Base-by-base conservation (phyloP, 2,888 invertebrate genomes). In the Ernsta delagoae region DNA sequence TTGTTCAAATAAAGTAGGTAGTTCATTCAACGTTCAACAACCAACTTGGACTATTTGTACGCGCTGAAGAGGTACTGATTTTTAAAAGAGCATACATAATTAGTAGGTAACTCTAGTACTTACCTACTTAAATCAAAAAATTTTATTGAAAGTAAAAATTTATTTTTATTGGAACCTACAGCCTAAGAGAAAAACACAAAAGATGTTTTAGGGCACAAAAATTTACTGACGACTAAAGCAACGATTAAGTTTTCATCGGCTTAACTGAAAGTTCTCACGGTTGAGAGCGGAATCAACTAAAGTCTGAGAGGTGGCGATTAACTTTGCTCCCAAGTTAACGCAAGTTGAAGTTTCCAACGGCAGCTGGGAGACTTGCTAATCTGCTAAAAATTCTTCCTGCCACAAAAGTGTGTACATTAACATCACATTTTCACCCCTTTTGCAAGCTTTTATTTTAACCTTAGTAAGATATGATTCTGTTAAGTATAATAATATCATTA, bases 251-350 rank as follows among this genome's bases (percentile, higher is more conserved):
- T 50, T 50, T 50, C 50, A 50, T 50, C 50, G 16, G 50, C 16
- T 50, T 50, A 24, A 24, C 50, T 8, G 16, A 50, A 50, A 50
- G 16, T 50, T 50, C 50, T 50, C 8, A 50, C 50, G 16, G 50
- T 50, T 24, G 50, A 50, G 16, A 50, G 8, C 16, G 7, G 8
- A 50, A 50, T 50, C 50, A 50, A 50, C 50, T 50, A 8, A 50
- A 50, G 16, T 24, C 50, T 24, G 48, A 48, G 4, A 50, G 50
- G 50, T 50, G 50, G 50, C 50, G 50, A 50, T 50, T 48, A 24
- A 50, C 50, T 50, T 50, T 24, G 50, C 8, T 5, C 50, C 16
- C 16, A 50, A 50, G 24, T 50, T 50, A 7, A 7, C 16, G 16
- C 24, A 24, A 50, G 50, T 50, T 50, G 50, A 50, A 50, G 8